Evolutionary conservation across 2,888 invertebrate species (phyloP).

Genomic region (Balanococcus diminutus): DNA sequence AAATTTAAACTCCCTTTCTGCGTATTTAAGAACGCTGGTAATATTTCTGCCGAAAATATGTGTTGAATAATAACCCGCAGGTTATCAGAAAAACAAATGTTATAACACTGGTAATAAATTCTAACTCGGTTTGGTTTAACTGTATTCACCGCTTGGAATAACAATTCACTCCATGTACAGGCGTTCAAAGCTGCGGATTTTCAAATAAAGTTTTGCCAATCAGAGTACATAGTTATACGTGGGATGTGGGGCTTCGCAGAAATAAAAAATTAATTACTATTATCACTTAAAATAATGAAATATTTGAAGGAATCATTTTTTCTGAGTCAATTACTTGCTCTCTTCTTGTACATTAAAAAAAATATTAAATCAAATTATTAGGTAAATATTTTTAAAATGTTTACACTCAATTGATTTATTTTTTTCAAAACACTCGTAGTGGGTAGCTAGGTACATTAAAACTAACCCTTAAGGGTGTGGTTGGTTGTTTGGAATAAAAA

Average conservation of each 20-base stretch:
- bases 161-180: background rate
- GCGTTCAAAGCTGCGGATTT: background rate
- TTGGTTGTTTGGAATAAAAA: background rate
- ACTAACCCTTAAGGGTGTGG: background rate
- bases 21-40: background rate
- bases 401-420: too few relatives aligned
- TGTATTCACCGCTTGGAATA: background rate
- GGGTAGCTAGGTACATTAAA: too few relatives aligned
- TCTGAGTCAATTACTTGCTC: too few relatives aligned
- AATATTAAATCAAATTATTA: too few relatives aligned
- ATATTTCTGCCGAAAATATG: slow-evolving; percentile 20
- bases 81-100: slow-evolving; percentile 37
- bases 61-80: slow-evolving; percentile 37
- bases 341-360: too few relatives aligned
- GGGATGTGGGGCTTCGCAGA: too few relatives aligned
- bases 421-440: too few relatives aligned
- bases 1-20: slow-evolving; percentile 19
- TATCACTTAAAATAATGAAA: too few relatives aligned
- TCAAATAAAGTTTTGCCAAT: background rate
- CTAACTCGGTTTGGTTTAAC: background rate
- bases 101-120: slow-evolving; percentile 25
- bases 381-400: too few relatives aligned
- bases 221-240: background rate
- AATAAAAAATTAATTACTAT: too few relatives aligned
- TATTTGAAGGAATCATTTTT: too few relatives aligned